phyloP scores from a whole-genome alignment of 2,113 vertebrate genomes.

The Etheostoma cragini region DNA sequence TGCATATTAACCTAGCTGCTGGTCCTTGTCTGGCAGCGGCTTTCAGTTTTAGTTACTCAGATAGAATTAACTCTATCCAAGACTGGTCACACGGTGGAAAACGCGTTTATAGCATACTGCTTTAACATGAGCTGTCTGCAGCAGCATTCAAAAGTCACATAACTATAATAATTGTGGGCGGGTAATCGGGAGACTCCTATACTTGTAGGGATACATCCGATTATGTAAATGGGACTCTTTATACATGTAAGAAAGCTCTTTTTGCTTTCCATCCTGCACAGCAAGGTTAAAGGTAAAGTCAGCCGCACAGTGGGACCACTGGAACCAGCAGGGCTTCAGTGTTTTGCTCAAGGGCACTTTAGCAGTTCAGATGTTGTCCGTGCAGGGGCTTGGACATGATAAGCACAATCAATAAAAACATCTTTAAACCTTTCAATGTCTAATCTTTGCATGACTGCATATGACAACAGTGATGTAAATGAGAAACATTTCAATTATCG shows the following conservation, averaged over 20 bases:
- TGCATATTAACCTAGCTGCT: not conserved
- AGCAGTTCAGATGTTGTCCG: not conserved
- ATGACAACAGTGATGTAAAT: not conserved
- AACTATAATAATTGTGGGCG: not conserved
- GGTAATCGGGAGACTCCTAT: not conserved
- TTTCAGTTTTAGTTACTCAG: not conserved
- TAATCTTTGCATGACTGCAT: not conserved
- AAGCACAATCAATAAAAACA: not conserved
- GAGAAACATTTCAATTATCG: not conserved
- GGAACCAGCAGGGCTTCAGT: not conserved
- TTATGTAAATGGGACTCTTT: not conserved
- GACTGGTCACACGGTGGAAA: not conserved
- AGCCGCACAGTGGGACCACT: not conserved
- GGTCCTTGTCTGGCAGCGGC: not conserved
- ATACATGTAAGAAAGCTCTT: not conserved
- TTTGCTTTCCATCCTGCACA: not conserved
- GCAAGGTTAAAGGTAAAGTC: slow-evolving; percentile 45
- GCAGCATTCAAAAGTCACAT: not conserved
- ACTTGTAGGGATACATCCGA: not conserved
- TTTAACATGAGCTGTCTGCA: not conserved
- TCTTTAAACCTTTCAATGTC: not conserved
- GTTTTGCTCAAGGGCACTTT: not conserved
- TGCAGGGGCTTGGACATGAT: not conserved
- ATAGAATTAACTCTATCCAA: not conserved
- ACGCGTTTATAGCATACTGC: not conserved